Conservation (phyloP, 2,113 vertebrate species). For the Ceyx cyanopectus region DNA sequence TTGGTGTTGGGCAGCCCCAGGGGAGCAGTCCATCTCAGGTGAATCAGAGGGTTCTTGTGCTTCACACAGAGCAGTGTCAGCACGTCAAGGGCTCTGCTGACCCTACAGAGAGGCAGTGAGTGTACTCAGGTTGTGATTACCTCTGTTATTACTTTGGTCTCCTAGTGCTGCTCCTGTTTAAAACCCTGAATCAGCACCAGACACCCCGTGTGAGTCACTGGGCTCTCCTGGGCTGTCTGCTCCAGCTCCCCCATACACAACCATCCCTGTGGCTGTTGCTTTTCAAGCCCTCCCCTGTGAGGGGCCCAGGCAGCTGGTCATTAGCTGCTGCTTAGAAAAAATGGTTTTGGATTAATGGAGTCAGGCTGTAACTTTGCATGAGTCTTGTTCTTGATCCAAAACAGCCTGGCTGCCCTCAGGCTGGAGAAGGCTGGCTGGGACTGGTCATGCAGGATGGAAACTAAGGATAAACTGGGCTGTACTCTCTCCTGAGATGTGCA, state of each 20-base stretch:
- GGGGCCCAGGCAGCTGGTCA: background rate
- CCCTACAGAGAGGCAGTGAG: background rate
- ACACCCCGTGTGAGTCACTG: background rate
- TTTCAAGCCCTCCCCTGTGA: too few species aligned
- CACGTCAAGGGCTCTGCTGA: background rate
- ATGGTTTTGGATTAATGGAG: background rate
- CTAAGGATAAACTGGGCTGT: background rate
- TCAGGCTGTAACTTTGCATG: background rate
- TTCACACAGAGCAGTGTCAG: background rate
- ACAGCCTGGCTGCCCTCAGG: background rate
- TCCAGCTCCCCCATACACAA: fast-evolving
- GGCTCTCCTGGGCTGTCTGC: background rate
- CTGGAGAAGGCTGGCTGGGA: background rate
- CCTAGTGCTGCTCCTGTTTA: background rate
- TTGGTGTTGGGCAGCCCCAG: background rate
- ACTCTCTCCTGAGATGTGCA: background rate
- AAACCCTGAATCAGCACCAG: background rate
- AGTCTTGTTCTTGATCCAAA: background rate
- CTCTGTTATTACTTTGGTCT: background rate
- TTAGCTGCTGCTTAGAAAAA: background rate
- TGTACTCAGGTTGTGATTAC: background rate
- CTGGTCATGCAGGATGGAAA: background rate
- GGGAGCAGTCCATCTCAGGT: background rate
- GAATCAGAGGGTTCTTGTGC: background rate
- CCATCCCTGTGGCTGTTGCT: background rate